Conservation (phyloP, 1,140 invertebrate species). For the Dolichoris vasculosae region DNA sequence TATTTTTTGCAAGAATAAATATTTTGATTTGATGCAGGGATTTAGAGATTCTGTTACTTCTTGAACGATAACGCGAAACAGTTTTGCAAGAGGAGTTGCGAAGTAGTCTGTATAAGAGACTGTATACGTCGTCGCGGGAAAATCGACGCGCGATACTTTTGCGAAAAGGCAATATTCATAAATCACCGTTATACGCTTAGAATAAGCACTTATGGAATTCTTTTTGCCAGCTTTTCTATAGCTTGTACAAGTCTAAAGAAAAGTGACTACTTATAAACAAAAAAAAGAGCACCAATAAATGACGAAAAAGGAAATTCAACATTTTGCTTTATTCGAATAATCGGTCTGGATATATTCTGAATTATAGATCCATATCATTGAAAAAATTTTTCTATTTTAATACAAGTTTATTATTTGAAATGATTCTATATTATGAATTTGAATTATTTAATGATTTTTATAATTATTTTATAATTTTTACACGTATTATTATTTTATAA, state of each 20-base stretch:
- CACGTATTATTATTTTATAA: too few relatives aligned
- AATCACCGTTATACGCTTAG: constrained; percentile 74
- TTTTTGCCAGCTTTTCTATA: not conserved
- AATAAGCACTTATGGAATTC: constrained; percentile 64
- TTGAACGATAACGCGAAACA: constrained; percentile 27
- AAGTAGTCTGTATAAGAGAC: constrained; percentile 22
- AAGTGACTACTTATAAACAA: constrained; percentile 31
- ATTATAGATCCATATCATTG: not conserved
- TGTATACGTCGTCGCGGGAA: constrained; percentile 46
- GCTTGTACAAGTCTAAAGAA: constrained; percentile 7
- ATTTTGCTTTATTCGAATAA: constrained; percentile 26
- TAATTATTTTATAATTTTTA: too few relatives aligned
- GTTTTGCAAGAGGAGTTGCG: constrained; percentile 19
- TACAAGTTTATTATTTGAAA: too few relatives aligned
- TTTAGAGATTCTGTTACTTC: constrained; percentile 27
- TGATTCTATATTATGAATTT: too few relatives aligned
- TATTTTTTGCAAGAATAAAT: too few relatives aligned
- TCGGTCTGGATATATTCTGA: constrained; percentile 38
- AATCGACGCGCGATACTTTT: constrained; percentile 67
- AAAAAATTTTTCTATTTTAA: too few relatives aligned
- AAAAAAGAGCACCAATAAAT: constrained; percentile 44
- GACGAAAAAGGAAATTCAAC: constrained; percentile 56
- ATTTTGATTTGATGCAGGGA: constrained; percentile 39
- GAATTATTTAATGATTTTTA: too few relatives aligned
- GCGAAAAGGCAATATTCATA: constrained; percentile 72